phyloP scores from a whole-genome alignment of 2,888 invertebrate genomes.

The Euclidia mi region DNA sequence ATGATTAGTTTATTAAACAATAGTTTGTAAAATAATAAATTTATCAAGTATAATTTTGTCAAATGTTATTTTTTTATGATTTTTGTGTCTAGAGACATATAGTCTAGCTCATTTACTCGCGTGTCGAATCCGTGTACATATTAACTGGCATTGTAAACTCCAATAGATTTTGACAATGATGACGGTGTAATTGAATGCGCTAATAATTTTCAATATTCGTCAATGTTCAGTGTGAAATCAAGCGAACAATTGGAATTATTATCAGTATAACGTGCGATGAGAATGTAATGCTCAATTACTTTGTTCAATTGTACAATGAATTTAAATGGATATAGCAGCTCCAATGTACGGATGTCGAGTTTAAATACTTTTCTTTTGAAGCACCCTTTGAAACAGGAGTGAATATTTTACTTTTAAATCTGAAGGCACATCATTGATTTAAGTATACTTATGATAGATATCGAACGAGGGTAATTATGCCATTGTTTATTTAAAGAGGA shows the following conservation, averaged over 20 bases:
- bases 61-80: no score
- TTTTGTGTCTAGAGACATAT: no score
- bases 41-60: no score
- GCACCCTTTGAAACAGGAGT: no score
- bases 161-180: conserved; percentile 33
- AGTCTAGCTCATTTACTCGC: conserved; percentile 7
- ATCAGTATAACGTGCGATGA: conserved; percentile 16
- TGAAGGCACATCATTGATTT: no score
- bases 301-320: conserved; percentile 20
- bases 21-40: no score
- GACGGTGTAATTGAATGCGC: conserved; percentile 31
- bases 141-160: conserved; percentile 26
- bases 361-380: conserved; percentile 1
- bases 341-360: no score
- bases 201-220: conserved; percentile 30
- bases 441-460: no score
- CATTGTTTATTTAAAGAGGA: no score
- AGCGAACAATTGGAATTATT: conserved; percentile 23
- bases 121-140: background rate
- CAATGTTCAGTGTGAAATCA: conserved; percentile 20
- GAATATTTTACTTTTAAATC: no score
- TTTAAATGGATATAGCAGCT: conserved; percentile 13
- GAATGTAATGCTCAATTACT: conserved; percentile 16
- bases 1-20: no score
- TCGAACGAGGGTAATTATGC: no score